Evolutionary conservation across 1,140 invertebrate species (phyloP).

Genomic region (Belonocnema kinseyi): DNA sequence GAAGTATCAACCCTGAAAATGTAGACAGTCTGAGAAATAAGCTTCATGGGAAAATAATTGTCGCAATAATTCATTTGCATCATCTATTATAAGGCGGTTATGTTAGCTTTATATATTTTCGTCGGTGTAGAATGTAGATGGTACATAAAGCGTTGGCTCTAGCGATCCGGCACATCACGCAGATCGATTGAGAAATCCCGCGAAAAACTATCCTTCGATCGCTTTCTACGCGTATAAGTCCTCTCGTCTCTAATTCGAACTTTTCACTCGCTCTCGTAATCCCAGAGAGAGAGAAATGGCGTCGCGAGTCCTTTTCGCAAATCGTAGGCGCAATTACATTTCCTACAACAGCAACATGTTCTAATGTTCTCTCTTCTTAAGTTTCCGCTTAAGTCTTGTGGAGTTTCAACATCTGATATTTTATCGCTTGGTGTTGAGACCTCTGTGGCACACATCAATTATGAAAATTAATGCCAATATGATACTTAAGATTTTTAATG

Average conservation of each 20-base stretch:
- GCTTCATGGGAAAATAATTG: conserved; percentile 26
- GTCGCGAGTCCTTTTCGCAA: conserved; percentile 52
- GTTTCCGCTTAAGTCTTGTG: conserved; percentile 39
- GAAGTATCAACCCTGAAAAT: background rate
- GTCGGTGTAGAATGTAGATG: conserved; percentile 4
- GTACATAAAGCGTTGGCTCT: background rate
- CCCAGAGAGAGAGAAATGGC: conserved; percentile 44
- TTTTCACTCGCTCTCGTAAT: conserved; percentile 11
- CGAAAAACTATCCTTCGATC: conserved; percentile 1
- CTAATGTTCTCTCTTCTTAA: conserved; percentile 42
- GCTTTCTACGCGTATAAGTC: conserved; percentile 19
- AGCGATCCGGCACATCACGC: conserved; percentile 8
- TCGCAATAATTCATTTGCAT: conserved; percentile 26
- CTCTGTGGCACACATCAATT: background rate
- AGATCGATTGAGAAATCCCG: conserved; percentile 11
- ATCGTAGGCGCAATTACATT: conserved; percentile 46
- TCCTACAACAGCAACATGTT: conserved; percentile 41
- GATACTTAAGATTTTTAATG: too few relatives aligned
- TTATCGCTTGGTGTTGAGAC: conserved; percentile 14
- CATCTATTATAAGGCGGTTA: conserved; percentile 7
- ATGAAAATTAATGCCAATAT: too few relatives aligned
- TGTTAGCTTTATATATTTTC: conserved; percentile 5
- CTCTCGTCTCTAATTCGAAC: conserved; percentile 6
- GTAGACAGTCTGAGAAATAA: background rate
- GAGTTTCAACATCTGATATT: conserved; percentile 43